Evolutionary conservation across 2,113 vertebrate genomes (phyloP), one percentile per base, ranked within the genome.

Genomic region (Prunella fulvescens): DNA sequence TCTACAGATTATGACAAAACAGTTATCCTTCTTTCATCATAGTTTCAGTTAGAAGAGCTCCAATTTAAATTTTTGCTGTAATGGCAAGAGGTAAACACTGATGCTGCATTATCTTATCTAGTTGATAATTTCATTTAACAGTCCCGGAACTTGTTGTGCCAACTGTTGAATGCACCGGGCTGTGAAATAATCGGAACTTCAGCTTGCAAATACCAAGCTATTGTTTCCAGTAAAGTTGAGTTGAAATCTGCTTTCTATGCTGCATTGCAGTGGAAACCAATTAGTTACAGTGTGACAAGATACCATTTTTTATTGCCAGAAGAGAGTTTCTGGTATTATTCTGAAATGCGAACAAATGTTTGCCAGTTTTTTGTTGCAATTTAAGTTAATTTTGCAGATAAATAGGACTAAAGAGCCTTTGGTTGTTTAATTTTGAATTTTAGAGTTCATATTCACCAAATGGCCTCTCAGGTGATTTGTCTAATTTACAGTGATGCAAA

Each of bases 161-260:
- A 62, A 31, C 82, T 93, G 91, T 91, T 91, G 84, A 92, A 87
- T 9, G 45, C 79, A 48, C 29, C 76, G 73, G 66, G 31, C 89
- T 92, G 86, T 94, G 87, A 92, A 95, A 73, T 95, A 86, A 86
- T 70, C 1, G 9, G 87, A 79, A 61, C 77, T 81, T 94, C 24
- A 90, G 94, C 91, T 73, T 90, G 82, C 66, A 79, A 94, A 93
- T 93, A 94, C 73, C 87, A 53, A 86, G 51, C 91, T 90, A 94
- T 95, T 96, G 94, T 96, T 95, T 93, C 67, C 92, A 48, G 2
- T 65, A 19, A 73, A 72, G 80, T 95, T 91, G 60, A 81, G 70
- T 57, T 93, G 83, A 96, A 94, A 93, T 89, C 56, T 95, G 47
- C 87, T 87, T 93, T 97, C 89, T 85, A 1, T 95, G 77, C 45